Conservation (phyloP, 2,888 invertebrate species). For the Morpho deidamia region DNA sequence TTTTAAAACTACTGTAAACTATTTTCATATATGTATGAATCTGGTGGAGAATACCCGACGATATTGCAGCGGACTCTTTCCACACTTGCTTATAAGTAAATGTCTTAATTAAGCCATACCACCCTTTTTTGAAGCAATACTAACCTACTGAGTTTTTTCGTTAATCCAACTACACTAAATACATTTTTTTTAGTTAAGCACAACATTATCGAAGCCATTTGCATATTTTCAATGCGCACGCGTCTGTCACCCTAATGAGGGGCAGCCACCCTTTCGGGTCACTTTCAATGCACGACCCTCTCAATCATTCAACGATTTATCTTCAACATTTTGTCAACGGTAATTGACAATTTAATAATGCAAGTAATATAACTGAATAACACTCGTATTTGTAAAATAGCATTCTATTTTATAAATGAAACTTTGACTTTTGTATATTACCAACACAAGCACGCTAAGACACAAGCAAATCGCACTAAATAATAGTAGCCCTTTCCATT, state of each 20-base stretch:
- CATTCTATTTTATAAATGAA: too few relatives aligned
- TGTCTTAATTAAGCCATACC: too few relatives aligned
- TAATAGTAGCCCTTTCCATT: too few relatives aligned
- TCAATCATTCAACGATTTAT: slow-evolving; percentile 55
- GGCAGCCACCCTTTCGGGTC: slow-evolving; percentile 54
- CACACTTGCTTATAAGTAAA: too few relatives aligned
- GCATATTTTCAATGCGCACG: slow-evolving; percentile 44
- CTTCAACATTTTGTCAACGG: slow-evolving; percentile 33
- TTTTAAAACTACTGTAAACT: too few relatives aligned
- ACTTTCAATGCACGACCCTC: slow-evolving; percentile 50
- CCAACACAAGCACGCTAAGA: too few relatives aligned
- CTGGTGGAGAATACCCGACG: too few relatives aligned
- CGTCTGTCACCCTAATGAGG: slow-evolving; percentile 51
- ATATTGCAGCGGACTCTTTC: too few relatives aligned
- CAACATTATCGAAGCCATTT: slow-evolving; percentile 16
- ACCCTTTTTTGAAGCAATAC: neutral
- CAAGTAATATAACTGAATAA: neutral
- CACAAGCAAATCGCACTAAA: too few relatives aligned
- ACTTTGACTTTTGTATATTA: too few relatives aligned
- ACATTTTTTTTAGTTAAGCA: neutral
- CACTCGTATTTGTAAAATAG: neutral
- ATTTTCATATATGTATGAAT: too few relatives aligned
- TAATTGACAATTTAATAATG: slow-evolving; percentile 12
- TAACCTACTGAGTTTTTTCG: neutral
- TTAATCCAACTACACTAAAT: neutral